Conservation (phyloP, 2,888 invertebrate species). For the Hemicrepidius hirtus region DNA sequence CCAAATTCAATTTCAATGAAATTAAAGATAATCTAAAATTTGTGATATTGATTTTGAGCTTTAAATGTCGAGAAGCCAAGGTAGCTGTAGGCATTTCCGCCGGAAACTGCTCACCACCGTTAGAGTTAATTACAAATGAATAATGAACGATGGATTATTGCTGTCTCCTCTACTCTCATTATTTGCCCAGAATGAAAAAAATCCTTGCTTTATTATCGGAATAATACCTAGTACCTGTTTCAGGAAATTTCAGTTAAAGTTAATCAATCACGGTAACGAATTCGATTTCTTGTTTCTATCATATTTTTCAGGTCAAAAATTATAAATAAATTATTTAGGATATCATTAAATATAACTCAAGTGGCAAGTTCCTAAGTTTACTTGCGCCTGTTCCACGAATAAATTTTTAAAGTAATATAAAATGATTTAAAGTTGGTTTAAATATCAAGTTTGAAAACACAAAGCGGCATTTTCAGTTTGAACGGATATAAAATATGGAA, state of each 20-base stretch:
- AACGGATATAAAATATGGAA: constrained; percentile 15
- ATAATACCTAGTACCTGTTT: constrained; percentile 36
- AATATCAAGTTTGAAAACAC: too few relatives aligned
- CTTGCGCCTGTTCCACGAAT: too few relatives aligned
- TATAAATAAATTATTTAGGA: too few relatives aligned
- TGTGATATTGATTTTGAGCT: constrained; percentile 39
- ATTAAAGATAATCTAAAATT: constrained; percentile 42
- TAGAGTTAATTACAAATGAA: constrained; percentile 60
- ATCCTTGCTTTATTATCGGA: constrained; percentile 46
- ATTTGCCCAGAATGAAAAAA: constrained; percentile 33
- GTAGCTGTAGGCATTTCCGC: constrained; percentile 28
- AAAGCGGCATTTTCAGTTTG: too few relatives aligned
- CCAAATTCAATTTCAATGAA: constrained; percentile 27
- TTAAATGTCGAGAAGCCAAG: constrained; percentile 31
- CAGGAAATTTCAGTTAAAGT: constrained; percentile 37
- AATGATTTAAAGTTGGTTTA: too few relatives aligned
- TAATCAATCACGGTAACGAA: constrained; percentile 40
- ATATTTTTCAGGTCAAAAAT: too few relatives aligned
- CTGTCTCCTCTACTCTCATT: constrained; percentile 42
- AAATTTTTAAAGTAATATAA: too few relatives aligned
- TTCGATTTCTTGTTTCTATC: too few relatives aligned
- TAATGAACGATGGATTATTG: constrained; percentile 57
- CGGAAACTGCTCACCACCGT: constrained; percentile 33
- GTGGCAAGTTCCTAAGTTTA: too few relatives aligned
- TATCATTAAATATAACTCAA: too few relatives aligned